A percentile compares a stretch with the other conserved stretches of the same genome.
phyloP scores from a whole-genome alignment of 2,113 vertebrate species.

The Tetrax tetrax region DNA sequence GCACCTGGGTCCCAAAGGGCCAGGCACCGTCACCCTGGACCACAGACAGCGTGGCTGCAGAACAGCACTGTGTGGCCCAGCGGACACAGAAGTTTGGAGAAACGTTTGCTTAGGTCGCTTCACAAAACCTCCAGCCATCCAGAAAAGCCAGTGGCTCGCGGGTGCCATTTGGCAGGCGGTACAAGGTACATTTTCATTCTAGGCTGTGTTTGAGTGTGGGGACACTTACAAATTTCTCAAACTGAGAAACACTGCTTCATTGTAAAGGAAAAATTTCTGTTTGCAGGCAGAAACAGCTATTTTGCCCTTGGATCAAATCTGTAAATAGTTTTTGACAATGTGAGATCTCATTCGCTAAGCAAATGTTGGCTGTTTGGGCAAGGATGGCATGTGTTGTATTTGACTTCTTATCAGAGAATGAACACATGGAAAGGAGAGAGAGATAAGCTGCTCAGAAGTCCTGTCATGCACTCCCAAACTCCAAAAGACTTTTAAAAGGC shows the following conservation, averaged over 20 bases:
- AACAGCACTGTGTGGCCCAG: fast-evolving
- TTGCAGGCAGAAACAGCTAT: neutral
- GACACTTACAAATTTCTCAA: neutral
- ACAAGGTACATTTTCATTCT: neutral
- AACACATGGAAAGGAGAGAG: neutral
- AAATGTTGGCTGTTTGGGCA: constrained; percentile 42
- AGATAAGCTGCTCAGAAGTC: constrained; percentile 54
- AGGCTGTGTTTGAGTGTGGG: neutral
- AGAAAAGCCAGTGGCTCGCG: neutral
- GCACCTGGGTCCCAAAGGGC: neutral
- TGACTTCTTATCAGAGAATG: constrained; percentile 52
- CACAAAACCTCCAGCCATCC: neutral
- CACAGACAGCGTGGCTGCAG: too few relatives aligned
- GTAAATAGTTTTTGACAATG: constrained; percentile 46
- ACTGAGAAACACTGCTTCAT: neutral
- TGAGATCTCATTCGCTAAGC: constrained; percentile 32
- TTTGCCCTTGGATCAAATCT: constrained; percentile 48
- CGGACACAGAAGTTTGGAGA: fast-evolving
- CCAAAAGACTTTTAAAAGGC: constrained; percentile 57
- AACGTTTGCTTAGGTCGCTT: neutral
- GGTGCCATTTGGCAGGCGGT: neutral
- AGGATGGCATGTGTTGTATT: neutral
- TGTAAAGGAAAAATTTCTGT: neutral
- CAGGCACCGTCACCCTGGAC: neutral
- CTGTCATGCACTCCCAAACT: neutral